These are phyloP conservation scores for Zosterops pallidus DNA, from an alignment of 2,113 vertebrate genomes.

Conservation along the genomic window DNA sequence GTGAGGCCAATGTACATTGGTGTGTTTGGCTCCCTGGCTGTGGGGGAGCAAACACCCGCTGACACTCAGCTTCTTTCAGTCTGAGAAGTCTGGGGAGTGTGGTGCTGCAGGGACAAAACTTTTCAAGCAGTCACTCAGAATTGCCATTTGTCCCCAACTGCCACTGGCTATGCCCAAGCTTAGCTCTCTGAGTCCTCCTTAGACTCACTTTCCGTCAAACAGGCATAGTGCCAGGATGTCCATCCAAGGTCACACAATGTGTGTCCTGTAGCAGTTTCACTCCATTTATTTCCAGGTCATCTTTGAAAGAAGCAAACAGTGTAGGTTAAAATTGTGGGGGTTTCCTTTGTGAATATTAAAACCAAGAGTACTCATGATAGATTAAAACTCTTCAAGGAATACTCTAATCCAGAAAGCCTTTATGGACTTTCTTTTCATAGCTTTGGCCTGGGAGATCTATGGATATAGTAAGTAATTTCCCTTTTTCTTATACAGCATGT, in stretches of 20 bases:
- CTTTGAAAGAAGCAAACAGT: background rate
- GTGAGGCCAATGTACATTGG: accelerated
- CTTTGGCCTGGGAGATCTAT: background rate
- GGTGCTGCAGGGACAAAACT: background rate
- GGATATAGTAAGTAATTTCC: background rate
- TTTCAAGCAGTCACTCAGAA: background rate
- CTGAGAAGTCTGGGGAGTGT: background rate
- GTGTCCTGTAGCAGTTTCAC: background rate
- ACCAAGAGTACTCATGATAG: background rate
- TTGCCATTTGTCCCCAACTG: background rate
- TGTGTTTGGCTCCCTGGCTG: background rate
- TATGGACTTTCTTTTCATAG: background rate
- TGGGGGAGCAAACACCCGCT: background rate
- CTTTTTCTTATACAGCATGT: background rate
- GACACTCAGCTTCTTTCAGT: background rate
- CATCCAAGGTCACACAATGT: accelerated
- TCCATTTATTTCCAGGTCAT: background rate
- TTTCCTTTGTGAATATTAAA: background rate
- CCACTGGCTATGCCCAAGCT: accelerated
- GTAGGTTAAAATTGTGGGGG: background rate
- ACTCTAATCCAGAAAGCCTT: background rate
- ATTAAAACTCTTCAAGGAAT: background rate
- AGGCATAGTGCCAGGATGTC: background rate
- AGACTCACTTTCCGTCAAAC: background rate
- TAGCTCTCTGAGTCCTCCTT: background rate